Conservation (phyloP, 2,113 vertebrate genomes). For the Dryoscopus gambensis region DNA sequence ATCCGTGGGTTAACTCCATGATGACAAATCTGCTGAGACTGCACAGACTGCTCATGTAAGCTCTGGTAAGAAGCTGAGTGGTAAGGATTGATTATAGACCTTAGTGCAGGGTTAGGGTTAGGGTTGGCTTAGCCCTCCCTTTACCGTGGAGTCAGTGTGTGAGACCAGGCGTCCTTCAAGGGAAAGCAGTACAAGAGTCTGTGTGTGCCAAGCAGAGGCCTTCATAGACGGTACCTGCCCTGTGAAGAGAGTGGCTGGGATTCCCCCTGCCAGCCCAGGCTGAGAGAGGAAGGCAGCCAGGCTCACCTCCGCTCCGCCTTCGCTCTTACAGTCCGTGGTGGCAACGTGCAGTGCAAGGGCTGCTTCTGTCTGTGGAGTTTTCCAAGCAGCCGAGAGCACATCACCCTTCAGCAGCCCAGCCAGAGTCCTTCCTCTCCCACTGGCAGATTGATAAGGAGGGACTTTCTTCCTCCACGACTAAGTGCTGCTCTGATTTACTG, state of each 20-base stretch:
- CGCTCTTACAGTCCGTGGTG: background rate
- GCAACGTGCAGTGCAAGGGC: background rate
- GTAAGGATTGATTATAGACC: background rate
- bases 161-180: background rate
- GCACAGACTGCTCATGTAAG: background rate
- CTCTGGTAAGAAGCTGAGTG: background rate
- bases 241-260: background rate
- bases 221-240: background rate
- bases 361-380: background rate
- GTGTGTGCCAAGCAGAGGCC: background rate
- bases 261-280: background rate
- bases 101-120: background rate
- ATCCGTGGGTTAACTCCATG: background rate
- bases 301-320: fast-evolving
- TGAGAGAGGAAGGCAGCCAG: background rate
- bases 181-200: background rate
- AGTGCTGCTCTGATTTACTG: slow-evolving; percentile 71
- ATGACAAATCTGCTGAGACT: background rate
- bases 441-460: slow-evolving; percentile 50
- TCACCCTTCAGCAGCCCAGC: background rate
- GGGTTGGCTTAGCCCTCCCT: background rate
- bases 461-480: background rate
- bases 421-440: background rate
- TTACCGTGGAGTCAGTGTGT: background rate
- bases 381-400: background rate